Evolutionary conservation across 2,888 invertebrate species (phyloP), one percentile per base, ranked within the genome.

Genomic region (Hydroisotoma schaefferi): DNA sequence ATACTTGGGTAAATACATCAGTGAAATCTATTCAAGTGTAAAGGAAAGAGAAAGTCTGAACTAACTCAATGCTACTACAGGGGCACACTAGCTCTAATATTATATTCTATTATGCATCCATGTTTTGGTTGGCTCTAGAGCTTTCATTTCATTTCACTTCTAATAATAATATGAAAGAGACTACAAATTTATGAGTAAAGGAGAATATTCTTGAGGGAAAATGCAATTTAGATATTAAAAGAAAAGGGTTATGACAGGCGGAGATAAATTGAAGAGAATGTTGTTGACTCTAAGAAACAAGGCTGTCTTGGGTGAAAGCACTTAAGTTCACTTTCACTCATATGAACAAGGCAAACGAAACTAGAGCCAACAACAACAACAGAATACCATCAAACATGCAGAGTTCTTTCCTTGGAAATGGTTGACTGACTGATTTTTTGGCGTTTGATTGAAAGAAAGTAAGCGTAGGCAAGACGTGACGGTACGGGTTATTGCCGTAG

Each of bases 161-260:
- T n/a, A n/a, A n/a, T n/a, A n/a, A n/a, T n/a, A n/a, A n/a, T n/a
- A n/a, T n/a, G n/a, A n/a, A 33, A 33, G 15, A 10, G 33, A 10
- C 15, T 33, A 33, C 33, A 10, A 10, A 33, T 15, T 33, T 33
- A 8, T 33, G 33, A 33, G 33, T 8, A 6, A 43, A 43, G 6
- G 43, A 6, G 18, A 43, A 43, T 18, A 43, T 20, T 43, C 12
- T 18, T 18, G 33, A 33, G 15, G 15, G 15, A 33, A 10, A 18
- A 6, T 38, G 37, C 38, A 27, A 56, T 57, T 48, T 49, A 49
- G 49, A 57, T 57, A 48, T 37, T 48, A 48, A 33, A 48, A 48
- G 49, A 48, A 37, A 48, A 48, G 49, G 49, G 57, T 37, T 48
- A 48, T 46, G 37, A 57, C 38, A 37, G 49, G 26, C 27, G 40